These are phyloP conservation scores for Eclectus roratus DNA, from an alignment of 2,113 vertebrate species.

Conservation along the genomic window DNA sequence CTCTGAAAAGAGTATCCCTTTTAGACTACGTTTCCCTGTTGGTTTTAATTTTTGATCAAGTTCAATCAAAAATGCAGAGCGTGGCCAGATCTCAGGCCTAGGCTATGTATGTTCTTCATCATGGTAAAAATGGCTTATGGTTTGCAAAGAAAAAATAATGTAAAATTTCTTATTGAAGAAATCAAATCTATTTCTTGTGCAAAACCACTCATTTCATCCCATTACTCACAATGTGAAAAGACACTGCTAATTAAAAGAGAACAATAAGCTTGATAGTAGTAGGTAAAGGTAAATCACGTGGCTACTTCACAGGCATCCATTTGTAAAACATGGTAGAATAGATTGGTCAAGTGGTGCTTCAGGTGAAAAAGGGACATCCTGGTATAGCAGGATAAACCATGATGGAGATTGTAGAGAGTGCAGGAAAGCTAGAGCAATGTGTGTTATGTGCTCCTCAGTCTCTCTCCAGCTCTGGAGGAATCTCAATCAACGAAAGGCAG, in stretches of 20 bases:
- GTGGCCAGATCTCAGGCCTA: background rate
- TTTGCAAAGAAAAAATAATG: background rate
- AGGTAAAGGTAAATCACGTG: rapidly evolving
- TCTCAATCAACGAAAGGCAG: background rate
- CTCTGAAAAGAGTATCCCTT: background rate
- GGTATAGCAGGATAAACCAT: background rate
- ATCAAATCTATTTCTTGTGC: background rate
- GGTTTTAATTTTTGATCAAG: background rate
- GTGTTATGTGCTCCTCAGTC: background rate
- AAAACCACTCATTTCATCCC: background rate
- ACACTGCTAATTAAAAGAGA: background rate
- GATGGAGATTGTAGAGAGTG: background rate
- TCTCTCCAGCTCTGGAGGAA: background rate
- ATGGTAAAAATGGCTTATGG: background rate
- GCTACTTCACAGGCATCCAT: background rate
- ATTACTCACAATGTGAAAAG: background rate
- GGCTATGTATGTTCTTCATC: background rate
- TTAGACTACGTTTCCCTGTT: background rate
- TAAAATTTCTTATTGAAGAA: background rate
- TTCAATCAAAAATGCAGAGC: background rate
- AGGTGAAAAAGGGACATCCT: background rate
- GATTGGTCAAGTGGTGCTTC: background rate
- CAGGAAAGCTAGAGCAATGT: background rate
- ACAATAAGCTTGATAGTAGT: background rate
- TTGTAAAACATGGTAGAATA: background rate